Percentiles rank a stretch among this genome's conserved stretches.
Evolutionary conservation across 2,888 invertebrate species (phyloP).

Genomic region (Notodonta ziczac): DNA sequence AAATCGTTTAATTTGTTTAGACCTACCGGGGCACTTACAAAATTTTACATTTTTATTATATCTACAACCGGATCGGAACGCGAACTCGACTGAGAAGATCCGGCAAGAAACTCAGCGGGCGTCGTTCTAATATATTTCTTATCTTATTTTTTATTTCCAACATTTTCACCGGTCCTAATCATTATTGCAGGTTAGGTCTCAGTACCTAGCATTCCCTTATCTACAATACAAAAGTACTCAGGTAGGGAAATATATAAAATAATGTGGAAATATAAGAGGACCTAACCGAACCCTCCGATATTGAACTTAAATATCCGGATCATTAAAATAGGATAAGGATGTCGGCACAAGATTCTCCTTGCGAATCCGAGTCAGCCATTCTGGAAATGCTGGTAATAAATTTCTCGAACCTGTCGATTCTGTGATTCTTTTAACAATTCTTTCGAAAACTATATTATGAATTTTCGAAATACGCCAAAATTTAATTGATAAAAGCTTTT

Average conservation of each 20-base stretch:
- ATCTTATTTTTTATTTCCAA: neutral
- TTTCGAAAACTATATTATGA: no score
- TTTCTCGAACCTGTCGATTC: conserved; percentile 19
- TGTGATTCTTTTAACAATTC: neutral
- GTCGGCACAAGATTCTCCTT: conserved; percentile 35
- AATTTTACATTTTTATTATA: no score
- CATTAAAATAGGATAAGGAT: conserved; percentile 59
- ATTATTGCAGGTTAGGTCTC: neutral
- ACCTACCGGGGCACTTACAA: no score
- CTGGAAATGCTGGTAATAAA: conserved; percentile 30
- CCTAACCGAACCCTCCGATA: neutral
- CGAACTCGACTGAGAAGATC: no score
- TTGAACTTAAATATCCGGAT: conserved; percentile 45
- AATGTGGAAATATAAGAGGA: neutral
- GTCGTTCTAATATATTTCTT: no score
- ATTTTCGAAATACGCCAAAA: no score
- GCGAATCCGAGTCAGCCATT: conserved; percentile 32
- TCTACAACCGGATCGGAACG: no score
- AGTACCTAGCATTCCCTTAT: neutral
- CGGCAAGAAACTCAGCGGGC: no score
- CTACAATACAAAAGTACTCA: neutral
- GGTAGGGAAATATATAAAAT: neutral
- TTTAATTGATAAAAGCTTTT: no score
- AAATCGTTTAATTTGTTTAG: no score
- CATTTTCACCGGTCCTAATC: neutral